These are phyloP conservation scores for Onychostoma macrolepis DNA, from an alignment of 2,113 vertebrate genomes.

Conservation along the genomic window DNA sequence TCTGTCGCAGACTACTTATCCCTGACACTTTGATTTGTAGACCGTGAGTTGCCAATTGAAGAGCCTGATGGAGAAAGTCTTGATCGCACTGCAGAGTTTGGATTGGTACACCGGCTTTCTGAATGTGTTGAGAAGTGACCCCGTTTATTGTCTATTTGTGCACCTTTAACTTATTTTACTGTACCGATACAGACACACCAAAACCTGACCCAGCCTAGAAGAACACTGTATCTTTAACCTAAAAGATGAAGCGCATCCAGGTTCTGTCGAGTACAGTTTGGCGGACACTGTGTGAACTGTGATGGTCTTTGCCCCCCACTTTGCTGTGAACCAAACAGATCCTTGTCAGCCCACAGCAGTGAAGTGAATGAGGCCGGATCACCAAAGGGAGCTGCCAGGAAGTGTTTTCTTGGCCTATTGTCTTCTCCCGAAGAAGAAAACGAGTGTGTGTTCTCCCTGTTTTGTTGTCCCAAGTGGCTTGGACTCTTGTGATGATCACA, in stretches of 20 bases:
- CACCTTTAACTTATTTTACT: not conserved
- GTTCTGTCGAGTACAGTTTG: conserved; percentile 21
- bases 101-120: not conserved
- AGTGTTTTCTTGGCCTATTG: conserved; percentile 67
- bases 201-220: conserved; percentile 25
- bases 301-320: conserved; percentile 24
- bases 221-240: conserved; percentile 52
- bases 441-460: conserved; percentile 14
- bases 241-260: conserved; percentile 36
- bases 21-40: conserved; percentile 9
- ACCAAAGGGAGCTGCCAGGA: conserved; percentile 66
- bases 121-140: not conserved
- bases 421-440: conserved; percentile 49
- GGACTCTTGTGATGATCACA: conserved; percentile 3
- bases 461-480: conserved; percentile 43
- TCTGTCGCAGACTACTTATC: not conserved
- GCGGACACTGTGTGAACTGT: conserved; percentile 18
- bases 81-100: conserved; percentile 5
- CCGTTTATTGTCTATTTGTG: not conserved
- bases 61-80: conserved; percentile 15
- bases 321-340: conserved; percentile 29
- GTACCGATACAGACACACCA: conserved; percentile 2
- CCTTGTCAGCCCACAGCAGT: conserved; percentile 26
- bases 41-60: conserved; percentile 14
- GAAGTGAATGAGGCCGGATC: conserved; percentile 21